Conservation (phyloP, 1,140 invertebrate genomes). For the Drosophila repleta region DNA sequence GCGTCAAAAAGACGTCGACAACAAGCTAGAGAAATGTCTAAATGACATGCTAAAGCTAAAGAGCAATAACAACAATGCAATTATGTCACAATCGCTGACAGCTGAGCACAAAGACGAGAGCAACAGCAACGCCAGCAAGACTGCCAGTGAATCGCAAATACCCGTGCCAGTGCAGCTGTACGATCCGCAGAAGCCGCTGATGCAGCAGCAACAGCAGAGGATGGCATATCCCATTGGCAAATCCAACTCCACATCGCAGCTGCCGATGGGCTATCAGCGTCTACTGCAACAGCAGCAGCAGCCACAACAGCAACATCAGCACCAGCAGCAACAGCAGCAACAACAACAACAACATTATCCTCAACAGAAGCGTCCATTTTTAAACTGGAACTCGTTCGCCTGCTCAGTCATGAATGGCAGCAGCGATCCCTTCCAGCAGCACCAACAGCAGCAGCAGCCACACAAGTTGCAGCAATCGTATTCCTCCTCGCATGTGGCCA, state of each 20-base stretch:
- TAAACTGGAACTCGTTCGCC: slow-evolving; percentile 78
- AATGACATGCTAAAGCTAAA: slow-evolving; percentile 82
- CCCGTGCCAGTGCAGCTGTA: slow-evolving; percentile 72
- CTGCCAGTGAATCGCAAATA: slow-evolving; percentile 60
- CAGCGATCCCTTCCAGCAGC: slow-evolving; percentile 75
- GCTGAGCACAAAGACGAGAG: slow-evolving; percentile 64
- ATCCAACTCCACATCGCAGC: slow-evolving; percentile 77
- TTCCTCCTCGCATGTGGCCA: slow-evolving; percentile 68
- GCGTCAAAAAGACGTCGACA: slow-evolving; percentile 82
- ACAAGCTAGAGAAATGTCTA: slow-evolving; percentile 80
- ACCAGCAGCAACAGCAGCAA: slow-evolving; percentile 26
- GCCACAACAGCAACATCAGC: slow-evolving; percentile 44
- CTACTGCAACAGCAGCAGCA: slow-evolving; percentile 60
- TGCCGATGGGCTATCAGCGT: slow-evolving; percentile 70
- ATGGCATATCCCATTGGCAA: slow-evolving; percentile 72
- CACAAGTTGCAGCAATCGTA: slow-evolving; percentile 74
- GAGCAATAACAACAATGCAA: slow-evolving; percentile 59
- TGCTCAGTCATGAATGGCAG: slow-evolving; percentile 70
- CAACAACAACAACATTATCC: slow-evolving; percentile 61
- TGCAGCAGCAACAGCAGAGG: slow-evolving; percentile 66
- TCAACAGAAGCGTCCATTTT: slow-evolving; percentile 73
- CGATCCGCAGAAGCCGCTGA: slow-evolving; percentile 67
- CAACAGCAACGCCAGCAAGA: slow-evolving; percentile 46
- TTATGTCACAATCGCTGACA: slow-evolving; percentile 63
- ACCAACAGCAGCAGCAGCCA: slow-evolving; percentile 41